Conservation (phyloP, 2,113 vertebrate species). For the Prietella phreatophila region DNA sequence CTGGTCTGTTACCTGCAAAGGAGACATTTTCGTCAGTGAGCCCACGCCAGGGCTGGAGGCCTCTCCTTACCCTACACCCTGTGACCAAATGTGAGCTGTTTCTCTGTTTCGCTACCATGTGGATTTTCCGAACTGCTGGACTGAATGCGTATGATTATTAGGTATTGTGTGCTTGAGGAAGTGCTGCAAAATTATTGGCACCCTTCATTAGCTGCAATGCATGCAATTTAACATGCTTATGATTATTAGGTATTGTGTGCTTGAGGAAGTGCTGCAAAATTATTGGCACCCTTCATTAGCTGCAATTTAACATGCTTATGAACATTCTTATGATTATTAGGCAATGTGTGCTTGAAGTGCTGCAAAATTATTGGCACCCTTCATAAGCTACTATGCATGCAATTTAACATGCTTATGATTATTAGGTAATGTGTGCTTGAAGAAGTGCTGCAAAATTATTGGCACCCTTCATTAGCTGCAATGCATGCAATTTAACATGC, state of each 20-base stretch:
- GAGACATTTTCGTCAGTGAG: conserved; percentile 95
- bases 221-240: too few species aligned
- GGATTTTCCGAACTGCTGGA: background rate
- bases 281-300: too few species aligned
- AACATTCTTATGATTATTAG: background rate
- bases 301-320: too few species aligned
- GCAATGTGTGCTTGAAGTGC: background rate
- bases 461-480: background rate
- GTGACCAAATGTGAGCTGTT: conserved; percentile 89
- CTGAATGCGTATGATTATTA: background rate
- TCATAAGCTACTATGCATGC: too few species aligned
- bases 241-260: too few species aligned
- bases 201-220: background rate
- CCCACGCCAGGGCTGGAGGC: conserved; percentile 82
- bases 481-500: too few species aligned
- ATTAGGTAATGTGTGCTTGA: background rate
- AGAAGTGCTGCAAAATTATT: background rate
- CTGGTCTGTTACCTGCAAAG: conserved; percentile 96
- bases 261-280: too few species aligned
- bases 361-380: background rate
- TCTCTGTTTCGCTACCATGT: background rate
- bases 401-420: background rate
- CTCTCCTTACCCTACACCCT: conserved; percentile 73
- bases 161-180: background rate
- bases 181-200: background rate